phyloP scores from a whole-genome alignment of 2,888 invertebrate genomes.

The Timandra comae region DNA sequence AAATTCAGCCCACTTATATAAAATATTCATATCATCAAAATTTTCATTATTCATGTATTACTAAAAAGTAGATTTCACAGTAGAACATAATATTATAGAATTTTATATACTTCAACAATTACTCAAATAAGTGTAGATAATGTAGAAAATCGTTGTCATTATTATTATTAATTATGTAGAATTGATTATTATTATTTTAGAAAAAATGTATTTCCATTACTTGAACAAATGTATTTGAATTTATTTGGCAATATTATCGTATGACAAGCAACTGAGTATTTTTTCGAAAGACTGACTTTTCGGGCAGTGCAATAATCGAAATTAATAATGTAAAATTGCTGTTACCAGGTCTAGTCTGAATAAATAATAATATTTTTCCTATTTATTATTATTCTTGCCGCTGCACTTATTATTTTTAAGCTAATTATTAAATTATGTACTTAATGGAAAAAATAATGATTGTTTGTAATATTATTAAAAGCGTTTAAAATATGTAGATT shows the following conservation, averaged over 20 bases:
- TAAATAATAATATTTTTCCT: constrained; percentile 2
- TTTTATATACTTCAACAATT: constrained; percentile 33
- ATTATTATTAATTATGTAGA: background rate
- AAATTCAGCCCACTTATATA: constrained; percentile 38
- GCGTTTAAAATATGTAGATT: constrained; percentile 25
- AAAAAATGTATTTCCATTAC: no score
- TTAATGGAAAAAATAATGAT: constrained; percentile 6
- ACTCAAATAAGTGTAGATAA: constrained; percentile 13
- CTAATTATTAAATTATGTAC: constrained; percentile 7
- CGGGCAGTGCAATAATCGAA: constrained; percentile 66
- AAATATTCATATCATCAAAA: constrained; percentile 54
- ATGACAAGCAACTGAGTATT: constrained; percentile 1
- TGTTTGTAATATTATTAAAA: constrained; percentile 23
- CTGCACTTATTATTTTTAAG: constrained; percentile 22
- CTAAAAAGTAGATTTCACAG: constrained; percentile 29
- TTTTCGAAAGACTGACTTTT: constrained; percentile 57
- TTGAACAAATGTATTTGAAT: background rate
- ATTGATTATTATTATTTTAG: no score
- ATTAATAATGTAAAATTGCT: constrained; percentile 5
- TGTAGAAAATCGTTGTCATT: constrained; percentile 8
- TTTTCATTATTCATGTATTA: constrained; percentile 32
- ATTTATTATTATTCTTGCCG: constrained; percentile 12
- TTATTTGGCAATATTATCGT: constrained; percentile 11
- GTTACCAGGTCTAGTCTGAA: constrained; percentile 15
- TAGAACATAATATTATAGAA: constrained; percentile 26